Base-by-base conservation (phyloP, 2,113 vertebrate genomes). In the Fregata magnificens region DNA sequence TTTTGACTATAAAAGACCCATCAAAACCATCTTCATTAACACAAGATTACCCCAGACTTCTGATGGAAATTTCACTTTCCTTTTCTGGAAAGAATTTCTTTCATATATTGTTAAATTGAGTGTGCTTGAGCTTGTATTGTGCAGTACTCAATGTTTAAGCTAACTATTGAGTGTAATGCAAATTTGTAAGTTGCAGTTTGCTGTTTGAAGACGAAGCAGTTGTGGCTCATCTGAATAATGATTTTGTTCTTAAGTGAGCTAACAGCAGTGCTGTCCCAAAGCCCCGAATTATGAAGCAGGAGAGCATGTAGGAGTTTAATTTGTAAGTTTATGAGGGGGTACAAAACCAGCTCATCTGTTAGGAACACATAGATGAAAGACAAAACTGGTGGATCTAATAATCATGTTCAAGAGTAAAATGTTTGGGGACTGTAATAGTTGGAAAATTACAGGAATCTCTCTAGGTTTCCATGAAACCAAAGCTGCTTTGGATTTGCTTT, bases 241-340 rank as follows among this genome's bases (percentile, higher is more conserved):
- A 55, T 91, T 91, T 88, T 82, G 77, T 86, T 96, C 95, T 91
- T 89, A 88, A 95, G 72, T 95, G 90, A 96, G 74, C 74, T 86
- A 84, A 77, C 44, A 49, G 73, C 78, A 81, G 78, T 49, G n/a
- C 59, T 97, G 62, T 97, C 97, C 81, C 92, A 90, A 87, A 98
- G 92, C 94, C 93, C 78, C 90, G 96, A 95, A 98, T 96, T 97
- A 90, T 91, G 77, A 96, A 97, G 88, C 89, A 94, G 40, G 77
- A 95, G 93, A 97, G 40, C 79, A 20, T 94, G 93, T 94, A 97
- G 91, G 95, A 97, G 84, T 91, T 97, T 97, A 97, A 97, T 97
- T 97, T 97, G 78, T 97, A 96, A 97, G 82, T 96, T 97, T 97
- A 97, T 96, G 95, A 97, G 82, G 82, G 83, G 88, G 29, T 96